Evolutionary conservation across 1,140 invertebrate genomes (phyloP).

Genomic region (Ridgeia piscesae): DNA sequence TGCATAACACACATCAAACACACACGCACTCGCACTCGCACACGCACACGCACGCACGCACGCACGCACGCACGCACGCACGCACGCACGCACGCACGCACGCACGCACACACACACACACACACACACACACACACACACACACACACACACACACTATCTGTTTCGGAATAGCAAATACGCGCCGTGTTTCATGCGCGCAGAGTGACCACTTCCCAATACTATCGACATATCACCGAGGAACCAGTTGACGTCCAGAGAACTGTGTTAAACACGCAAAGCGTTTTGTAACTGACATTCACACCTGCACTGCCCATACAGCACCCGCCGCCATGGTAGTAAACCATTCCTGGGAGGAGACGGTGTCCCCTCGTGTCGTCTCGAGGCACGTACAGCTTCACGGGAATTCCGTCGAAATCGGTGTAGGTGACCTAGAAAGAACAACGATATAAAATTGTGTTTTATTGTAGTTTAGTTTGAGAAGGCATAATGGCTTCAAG

Average conservation of each 20-base stretch:
- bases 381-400: constrained; percentile 2
- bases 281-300: neutral
- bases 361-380: neutral
- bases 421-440: neutral
- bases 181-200: no score
- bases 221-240: no score
- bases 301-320: neutral
- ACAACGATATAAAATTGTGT: neutral
- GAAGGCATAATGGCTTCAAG: no score
- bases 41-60: no score
- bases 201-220: no score
- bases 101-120: no score
- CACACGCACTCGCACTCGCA: no score
- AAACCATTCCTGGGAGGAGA: constrained; percentile 17
- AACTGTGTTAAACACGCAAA: neutral
- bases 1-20: no score
- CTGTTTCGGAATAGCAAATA: neutral
- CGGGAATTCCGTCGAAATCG: neutral
- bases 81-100: no score
- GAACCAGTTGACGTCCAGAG: no score
- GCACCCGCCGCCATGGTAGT: constrained; percentile 10
- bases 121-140: neutral
- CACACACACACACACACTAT: neutral
- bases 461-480: no score
- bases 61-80: no score